Percentiles rank a stretch among this genome's conserved stretches.
Conservation (phyloP, 2,113 vertebrate species). For the Bufo bufo region DNA sequence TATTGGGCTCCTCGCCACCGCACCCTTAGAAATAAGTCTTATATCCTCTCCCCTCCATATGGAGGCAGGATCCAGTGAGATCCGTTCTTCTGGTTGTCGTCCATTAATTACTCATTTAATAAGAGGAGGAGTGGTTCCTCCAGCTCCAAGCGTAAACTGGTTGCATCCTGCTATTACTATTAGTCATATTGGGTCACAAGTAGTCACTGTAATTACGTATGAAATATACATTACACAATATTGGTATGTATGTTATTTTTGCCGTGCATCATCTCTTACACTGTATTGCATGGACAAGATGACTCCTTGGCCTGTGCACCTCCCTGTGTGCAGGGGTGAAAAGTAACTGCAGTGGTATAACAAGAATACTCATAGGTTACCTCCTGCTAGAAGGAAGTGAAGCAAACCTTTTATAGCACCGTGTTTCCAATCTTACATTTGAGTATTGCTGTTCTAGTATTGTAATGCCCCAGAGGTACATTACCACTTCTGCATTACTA, state of each 20-base stretch:
- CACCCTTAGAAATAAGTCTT: constrained; percentile 27
- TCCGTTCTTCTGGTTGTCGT: neutral
- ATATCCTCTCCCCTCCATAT: neutral
- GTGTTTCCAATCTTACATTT: neutral
- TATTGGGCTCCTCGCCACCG: neutral
- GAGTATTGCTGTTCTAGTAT: neutral
- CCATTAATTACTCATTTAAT: constrained; percentile 10
- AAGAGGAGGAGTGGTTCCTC: neutral
- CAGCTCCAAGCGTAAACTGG: neutral
- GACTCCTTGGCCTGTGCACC: no score
- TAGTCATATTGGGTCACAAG: constrained; percentile 1
- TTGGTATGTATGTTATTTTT: neutral
- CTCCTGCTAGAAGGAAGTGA: neutral
- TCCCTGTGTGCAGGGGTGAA: neutral
- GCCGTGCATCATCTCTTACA: neutral
- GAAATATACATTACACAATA: neutral
- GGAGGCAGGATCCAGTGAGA: neutral
- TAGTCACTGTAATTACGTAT: neutral
- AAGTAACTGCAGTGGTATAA: neutral
- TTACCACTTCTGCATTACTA: no score
- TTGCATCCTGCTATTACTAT: constrained; percentile 9
- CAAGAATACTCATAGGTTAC: neutral
- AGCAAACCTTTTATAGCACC: neutral
- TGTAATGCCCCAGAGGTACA: no score
- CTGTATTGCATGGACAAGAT: neutral